Evolutionary conservation across 2,797 vertebrate genomes (phyloP), one percentile per base, ranked within the genome.

Genomic region (Arnoldichthys spilopterus): DNA sequence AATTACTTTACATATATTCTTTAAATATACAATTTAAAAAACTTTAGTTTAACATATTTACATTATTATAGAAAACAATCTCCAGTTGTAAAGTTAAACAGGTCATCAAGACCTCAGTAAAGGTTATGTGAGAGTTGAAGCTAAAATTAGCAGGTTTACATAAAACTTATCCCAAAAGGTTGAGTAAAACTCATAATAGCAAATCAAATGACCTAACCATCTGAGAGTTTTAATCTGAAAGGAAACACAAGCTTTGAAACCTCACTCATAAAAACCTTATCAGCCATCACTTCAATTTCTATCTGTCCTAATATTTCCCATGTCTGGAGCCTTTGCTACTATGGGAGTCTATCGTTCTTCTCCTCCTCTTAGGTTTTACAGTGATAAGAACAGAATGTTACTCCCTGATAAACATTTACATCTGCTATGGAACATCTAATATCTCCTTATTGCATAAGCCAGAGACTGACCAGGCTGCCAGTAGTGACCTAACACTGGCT

Each of bases 391-490:
- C 53, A 45, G 24, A 45, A 59, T 13, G 3, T 68, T 8, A 37
- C 30, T 47, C 8, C 22, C 22, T 61, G 26, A 62, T 18, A 53
- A 71, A 71, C 51, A 67, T 9, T 20, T 18, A 75, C 6, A 26
- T 40, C 12, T 49, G 1, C 67, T 30, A 15, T 70, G 28, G 37
- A 40, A 43, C 11, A 40, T 16, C 13, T 69, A 28, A 18, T 32
- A 70, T 70, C 67, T 70, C 18, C 68, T 53, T 53, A 72, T 63
- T 63, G 49, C 16, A 49, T 63, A 62, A 53, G 58, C 32, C 59
- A 43, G 59, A 16, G 56, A 28, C 45, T 34, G 24, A 49, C 16
- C 45, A 9, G 3, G 24, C 24, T 47, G 66, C 66, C 43, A 49
- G 49, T 37, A 66, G 40, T 74, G 34, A 79, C 18, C 32, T 37